Evolutionary conservation across 2,888 invertebrate species (phyloP).

Genomic region (Physocephala rufipes): DNA sequence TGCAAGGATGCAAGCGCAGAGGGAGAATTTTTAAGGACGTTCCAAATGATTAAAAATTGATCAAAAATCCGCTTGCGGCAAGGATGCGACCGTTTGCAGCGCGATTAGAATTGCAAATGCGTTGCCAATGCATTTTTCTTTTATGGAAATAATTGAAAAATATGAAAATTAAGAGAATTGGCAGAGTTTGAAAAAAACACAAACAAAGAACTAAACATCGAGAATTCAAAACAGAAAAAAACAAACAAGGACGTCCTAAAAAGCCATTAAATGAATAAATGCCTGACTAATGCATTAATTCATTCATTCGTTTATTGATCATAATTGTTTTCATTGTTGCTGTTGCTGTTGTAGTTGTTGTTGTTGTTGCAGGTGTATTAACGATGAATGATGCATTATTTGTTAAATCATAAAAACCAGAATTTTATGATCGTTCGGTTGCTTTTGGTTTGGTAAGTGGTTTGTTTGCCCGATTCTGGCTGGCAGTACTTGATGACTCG

Average conservation of each 20-base stretch:
- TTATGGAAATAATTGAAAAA: constrained; percentile 34
- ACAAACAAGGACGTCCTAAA: background rate
- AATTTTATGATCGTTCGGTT: background rate
- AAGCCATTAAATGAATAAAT: background rate
- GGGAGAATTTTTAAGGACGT: too few relatives aligned
- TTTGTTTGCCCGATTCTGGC: too few relatives aligned
- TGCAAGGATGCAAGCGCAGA: too few relatives aligned
- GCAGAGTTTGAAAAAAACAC: constrained; percentile 22
- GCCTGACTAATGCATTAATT: background rate
- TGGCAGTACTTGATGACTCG: too few relatives aligned
- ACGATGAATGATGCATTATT: background rate
- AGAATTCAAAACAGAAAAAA: constrained; percentile 7
- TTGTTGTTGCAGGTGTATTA: background rate
- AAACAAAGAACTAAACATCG: too few relatives aligned
- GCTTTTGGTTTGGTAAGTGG: background rate
- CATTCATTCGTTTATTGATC: too few relatives aligned
- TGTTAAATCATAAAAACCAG: background rate
- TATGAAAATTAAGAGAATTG: constrained; percentile 34
- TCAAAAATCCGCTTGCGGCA: too few relatives aligned
- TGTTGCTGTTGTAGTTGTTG: background rate
- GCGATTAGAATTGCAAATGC: too few relatives aligned
- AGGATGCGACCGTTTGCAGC: too few relatives aligned
- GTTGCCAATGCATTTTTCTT: too few relatives aligned
- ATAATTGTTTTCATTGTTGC: background rate
- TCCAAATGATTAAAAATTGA: too few relatives aligned